These are phyloP conservation scores for Ptychoptera contaminata DNA, from an alignment of 2,888 invertebrate genomes.

Conservation along the genomic window DNA sequence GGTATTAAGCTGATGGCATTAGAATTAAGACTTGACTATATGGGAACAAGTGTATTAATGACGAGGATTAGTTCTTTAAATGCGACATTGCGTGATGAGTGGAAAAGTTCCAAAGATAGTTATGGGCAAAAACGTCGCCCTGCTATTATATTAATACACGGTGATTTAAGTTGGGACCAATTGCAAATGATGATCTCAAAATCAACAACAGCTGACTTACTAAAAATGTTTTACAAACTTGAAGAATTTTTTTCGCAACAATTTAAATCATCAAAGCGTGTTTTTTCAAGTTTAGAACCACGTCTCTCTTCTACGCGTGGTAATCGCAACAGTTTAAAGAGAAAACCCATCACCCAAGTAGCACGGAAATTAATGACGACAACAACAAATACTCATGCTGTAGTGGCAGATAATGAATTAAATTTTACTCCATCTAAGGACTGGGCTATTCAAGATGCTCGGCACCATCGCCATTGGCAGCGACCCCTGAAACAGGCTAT, in stretches of 20 bases:
- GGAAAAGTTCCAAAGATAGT: conserved; percentile 41
- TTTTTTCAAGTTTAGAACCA: conserved; percentile 59
- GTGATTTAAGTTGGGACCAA: conserved; percentile 88
- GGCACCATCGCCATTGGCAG: conserved; percentile 93
- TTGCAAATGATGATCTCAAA: conserved; percentile 87
- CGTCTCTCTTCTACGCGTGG: conserved; percentile 16
- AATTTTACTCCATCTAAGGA: conserved; percentile 10
- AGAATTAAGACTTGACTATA: conserved; percentile 88
- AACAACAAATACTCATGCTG: conserved; percentile 23
- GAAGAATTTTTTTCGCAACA: conserved; percentile 98
- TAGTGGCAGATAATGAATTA: conserved; percentile 18
- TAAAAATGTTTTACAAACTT: conserved; percentile 92
- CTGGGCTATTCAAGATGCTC: conserved; percentile 39
- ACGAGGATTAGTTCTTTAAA: conserved; percentile 70
- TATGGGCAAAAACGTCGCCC: conserved; percentile 34
- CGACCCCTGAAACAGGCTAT: conserved; percentile 66
- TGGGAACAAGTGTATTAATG: conserved; percentile 94
- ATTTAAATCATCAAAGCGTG: conserved; percentile 87
- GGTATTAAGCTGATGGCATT: conserved; percentile 69
- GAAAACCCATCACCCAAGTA: conserved; percentile 1
- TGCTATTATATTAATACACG: conserved; percentile 82
- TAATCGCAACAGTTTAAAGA: not conserved
- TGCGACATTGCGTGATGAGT: conserved; percentile 72
- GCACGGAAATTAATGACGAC: not conserved
- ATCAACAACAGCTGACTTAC: conserved; percentile 89